Base-by-base conservation (phyloP, 2,888 invertebrate genomes). In the Prosopocoilus inquinatus region DNA sequence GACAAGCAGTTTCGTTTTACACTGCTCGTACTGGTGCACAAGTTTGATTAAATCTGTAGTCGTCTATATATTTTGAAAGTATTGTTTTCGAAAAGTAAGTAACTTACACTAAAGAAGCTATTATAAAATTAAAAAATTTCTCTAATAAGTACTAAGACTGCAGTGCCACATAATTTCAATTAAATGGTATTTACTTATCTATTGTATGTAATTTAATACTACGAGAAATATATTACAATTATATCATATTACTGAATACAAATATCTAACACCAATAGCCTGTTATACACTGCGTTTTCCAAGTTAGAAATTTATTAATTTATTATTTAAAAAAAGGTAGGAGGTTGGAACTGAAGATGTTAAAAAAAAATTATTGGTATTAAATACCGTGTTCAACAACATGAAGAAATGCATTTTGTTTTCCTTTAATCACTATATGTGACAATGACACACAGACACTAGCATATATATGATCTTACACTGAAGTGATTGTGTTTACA, bases 401-500 rank as follows among this genome's bases (percentile, higher is more conserved):
- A 28, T 28, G 20, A 28, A 28, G 20, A 28, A 28, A 28, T 28
- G 20, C 20, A 28, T 28, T 28, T 28, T 28, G 7, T 28, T 28
- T 28, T 28, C 20, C 20, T 28, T 28, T 28, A 28, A 15, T 49
- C 41, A 45, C 46, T 53, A 58, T 46, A 35, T 46, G 55, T 58
- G 59, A 59, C 54, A 57, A 44, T 55, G 55, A 61, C 55, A 59
- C 53, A 59, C 44, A 55, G 54, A 47, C 34, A 53, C 28, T 41
- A 34, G 47, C 41, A 47, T 41, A 53, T 41, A 53, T 53, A 53
- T 44, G 41, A 39, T 28, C 20, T 28, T 41, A 13, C 34, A 45
- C 47, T 47, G 39, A 58, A 58, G 59, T 62, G 58, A 58, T 62
- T 60, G 57, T 60, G 53, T 51, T n/a, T 58, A 53, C 50, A 54